Evolutionary conservation across 2,888 invertebrate species (phyloP), one percentile per base, ranked within the genome.

Genomic region (Stenichneumon culpator): DNA sequence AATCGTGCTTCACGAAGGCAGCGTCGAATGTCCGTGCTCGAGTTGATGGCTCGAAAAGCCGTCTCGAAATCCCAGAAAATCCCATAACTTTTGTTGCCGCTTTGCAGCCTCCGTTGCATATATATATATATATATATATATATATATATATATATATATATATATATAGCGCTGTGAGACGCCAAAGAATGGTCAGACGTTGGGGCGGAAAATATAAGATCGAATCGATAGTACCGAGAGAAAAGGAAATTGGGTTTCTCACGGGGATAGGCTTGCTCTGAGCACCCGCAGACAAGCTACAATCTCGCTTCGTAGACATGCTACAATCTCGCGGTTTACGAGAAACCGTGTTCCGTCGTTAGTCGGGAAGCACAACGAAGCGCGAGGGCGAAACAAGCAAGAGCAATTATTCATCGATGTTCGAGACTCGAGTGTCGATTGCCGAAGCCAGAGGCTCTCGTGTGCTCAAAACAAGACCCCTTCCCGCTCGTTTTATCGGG

Each of bases 211-310:
- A 78, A 73, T 78, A 80, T 81, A 54, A 65, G 57, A 78, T 44
- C 39, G 70, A 73, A 63, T 11, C 22, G 54, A 32, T 39, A 77
- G 25, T 22, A 75, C 47, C 50, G 65, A 77, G 22, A 70, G 57
- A 60, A 72, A 39, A 73, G 78, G 73, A 82, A 82, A 82, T 79
- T 79, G 79, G 65, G 65, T 79, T 60, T 83, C 52, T 57, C 67
- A 60, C 68, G 79, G 74, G 57, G 68, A 79, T 79, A 63, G 52
- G 52, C 67, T 65, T 14, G 22, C 9, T 75, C 72, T 57, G 50
- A 28, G 14, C 28, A 19, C 11, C 16, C 28, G 11, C 28, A n/a
- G n/a, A 5, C 14, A 6, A 19, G 63, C n/a, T 16, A 0, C 6
- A 14, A 16, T 50, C 16, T 14, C 14, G 44, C 44, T 14, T 4